Evolutionary conservation across 2,888 invertebrate species (phyloP).

Genomic region (Maniola hyperantus): DNA sequence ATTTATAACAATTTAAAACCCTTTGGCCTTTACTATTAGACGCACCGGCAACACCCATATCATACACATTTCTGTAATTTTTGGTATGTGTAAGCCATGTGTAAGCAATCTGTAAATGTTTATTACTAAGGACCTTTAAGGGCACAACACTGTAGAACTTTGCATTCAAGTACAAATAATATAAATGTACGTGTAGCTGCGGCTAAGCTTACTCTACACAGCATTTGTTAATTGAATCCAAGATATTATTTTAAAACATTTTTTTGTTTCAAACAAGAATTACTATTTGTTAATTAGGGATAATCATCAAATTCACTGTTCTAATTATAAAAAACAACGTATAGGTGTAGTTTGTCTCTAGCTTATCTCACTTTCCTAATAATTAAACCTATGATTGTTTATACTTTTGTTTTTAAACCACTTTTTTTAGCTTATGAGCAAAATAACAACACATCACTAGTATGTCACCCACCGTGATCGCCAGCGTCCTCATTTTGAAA

Average conservation of each 20-base stretch:
- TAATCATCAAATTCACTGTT: neutral
- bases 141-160: too few relatives aligned
- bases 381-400: neutral
- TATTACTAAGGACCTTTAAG: too few relatives aligned
- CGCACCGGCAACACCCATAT: too few relatives aligned
- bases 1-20: too few relatives aligned
- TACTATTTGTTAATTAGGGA: neutral
- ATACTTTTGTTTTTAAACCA: slow-evolving; percentile 6
- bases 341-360: neutral
- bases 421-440: slow-evolving; percentile 21
- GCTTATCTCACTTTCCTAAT: neutral
- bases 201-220: neutral
- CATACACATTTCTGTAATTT: too few relatives aligned
- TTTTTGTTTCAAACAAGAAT: neutral
- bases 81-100: too few relatives aligned
- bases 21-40: too few relatives aligned
- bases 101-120: too few relatives aligned
- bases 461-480: slow-evolving; percentile 66
- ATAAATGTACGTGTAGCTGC: neutral
- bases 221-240: neutral
- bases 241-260: neutral
- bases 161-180: too few relatives aligned
- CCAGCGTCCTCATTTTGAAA: slow-evolving; percentile 71
- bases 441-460: slow-evolving; percentile 47
- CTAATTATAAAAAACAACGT: neutral